Percentiles rank a stretch among this genome's conserved stretches.
These are phyloP conservation scores for Apistogramma diplotaenia DNA, from an alignment of 2,113 vertebrate genomes.

Conservation along the genomic window DNA sequence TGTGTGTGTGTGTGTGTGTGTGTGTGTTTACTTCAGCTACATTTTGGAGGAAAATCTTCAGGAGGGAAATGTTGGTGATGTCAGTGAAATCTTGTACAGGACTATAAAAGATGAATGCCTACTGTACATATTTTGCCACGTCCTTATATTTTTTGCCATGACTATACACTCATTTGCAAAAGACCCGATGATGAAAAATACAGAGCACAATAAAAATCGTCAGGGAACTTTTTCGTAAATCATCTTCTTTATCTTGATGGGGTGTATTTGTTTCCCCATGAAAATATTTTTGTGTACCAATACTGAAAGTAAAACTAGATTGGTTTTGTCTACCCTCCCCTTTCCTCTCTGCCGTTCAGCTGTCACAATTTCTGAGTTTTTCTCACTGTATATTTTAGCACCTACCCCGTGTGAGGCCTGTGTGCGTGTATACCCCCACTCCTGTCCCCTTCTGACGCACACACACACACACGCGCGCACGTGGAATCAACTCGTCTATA, in stretches of 20 bases:
- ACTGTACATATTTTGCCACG: not conserved
- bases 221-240: not conserved
- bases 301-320: slow-evolving; percentile 53
- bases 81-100: not conserved
- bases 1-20: not conserved
- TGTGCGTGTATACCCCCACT: slow-evolving; percentile 46
- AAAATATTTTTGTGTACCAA: slow-evolving; percentile 3
- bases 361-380: slow-evolving; percentile 71
- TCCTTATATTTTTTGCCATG: not conserved
- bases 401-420: slow-evolving; percentile 61
- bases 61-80: not conserved
- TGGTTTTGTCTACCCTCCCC: slow-evolving; percentile 48
- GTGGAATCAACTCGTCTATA: slow-evolving; percentile 25
- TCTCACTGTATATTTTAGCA: slow-evolving; percentile 80
- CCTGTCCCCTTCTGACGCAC: not conserved
- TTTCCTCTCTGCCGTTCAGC: slow-evolving; percentile 59
- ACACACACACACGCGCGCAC: not conserved
- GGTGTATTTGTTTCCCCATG: not conserved
- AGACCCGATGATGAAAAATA: not conserved
- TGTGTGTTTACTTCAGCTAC: not conserved
- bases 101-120: not conserved
- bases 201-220: not conserved
- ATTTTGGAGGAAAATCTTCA: not conserved
- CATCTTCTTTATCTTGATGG: not conserved
- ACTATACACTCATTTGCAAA: not conserved